Evolutionary conservation across 2,113 vertebrate species (phyloP), one percentile per base, ranked within the genome.

Genomic region (Chamaea fasciata): DNA sequence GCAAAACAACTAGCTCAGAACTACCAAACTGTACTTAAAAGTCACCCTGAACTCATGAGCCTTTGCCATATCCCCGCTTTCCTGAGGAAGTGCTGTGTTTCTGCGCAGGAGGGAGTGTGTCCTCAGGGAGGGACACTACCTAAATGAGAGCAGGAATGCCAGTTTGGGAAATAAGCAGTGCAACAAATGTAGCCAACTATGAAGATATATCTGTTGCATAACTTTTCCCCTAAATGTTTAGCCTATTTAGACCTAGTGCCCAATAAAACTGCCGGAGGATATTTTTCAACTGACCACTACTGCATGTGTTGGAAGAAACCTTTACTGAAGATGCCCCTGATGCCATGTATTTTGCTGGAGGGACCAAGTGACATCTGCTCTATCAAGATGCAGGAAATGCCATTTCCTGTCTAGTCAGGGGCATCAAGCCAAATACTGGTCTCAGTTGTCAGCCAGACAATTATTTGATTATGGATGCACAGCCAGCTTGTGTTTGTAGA

Each of bases 281-380:
- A 33, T 65, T 77, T 88, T 95, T 92, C 53, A 47, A 55, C 63
- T 67, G 88, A 50, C 49, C 13, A 0, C 31, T 65, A 69, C 37
- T 49, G 69, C 37, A 37, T 42, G 6, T 62, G 15, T 87, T 70
- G 49, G 67, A 95, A 79, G 41, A 65, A 89, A 80, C 18, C 28
- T 67, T 69, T 59, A 17, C 30, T 46, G 17, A 90, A 83, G 42
- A 77, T 63, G 59, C 15, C 19, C 20, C 64, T 9, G 31, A 76
- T 94, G 59, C 55, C 59, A 10, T 80, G 79, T 46, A 73, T 92
- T 83, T 97, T 92, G 59, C 92, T 89, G 68, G 47, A 92, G 89
- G 95, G 59, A 75, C 79, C 47, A 74, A 93, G 55, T 63, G 92
- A 93, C 90, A 94, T 92, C 90, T 96, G 90, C 83, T 92, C 93